A percentile compares a stretch with the other conserved stretches of the same genome.
Evolutionary conservation across 1,140 invertebrate genomes (phyloP).

Genomic region (Pogonognathellus flavescens): DNA sequence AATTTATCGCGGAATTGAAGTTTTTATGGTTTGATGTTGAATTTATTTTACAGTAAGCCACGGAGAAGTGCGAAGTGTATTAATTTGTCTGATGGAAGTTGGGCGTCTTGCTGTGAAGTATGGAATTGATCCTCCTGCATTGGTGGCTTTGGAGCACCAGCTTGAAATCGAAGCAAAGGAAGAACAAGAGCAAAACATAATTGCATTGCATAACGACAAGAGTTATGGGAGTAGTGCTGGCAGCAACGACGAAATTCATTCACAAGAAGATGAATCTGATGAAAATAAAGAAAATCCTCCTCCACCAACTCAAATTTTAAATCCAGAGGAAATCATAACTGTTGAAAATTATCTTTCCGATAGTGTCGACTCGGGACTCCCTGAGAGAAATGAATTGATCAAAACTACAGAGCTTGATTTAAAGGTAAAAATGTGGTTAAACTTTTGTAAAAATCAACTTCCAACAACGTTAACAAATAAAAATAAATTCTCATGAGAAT

Average conservation of each 20-base stretch:
- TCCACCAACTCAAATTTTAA: neutral
- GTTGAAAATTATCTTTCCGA: constrained; percentile 57
- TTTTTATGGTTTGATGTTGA: constrained; percentile 3
- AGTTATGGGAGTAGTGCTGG: constrained; percentile 2
- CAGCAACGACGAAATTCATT: constrained; percentile 25
- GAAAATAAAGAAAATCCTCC: constrained; percentile 64
- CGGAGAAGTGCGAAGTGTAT: constrained; percentile 84
- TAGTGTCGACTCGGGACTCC: constrained; percentile 63
- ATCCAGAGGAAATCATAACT: constrained; percentile 1
- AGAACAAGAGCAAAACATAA: constrained; percentile 15
- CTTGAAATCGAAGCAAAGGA: constrained; percentile 78
- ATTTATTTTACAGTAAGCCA: constrained; percentile 77
- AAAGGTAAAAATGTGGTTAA: no score
- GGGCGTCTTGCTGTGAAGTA: constrained; percentile 82
- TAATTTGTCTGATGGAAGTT: constrained; percentile 90
- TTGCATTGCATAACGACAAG: constrained; percentile 39
- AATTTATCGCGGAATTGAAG: neutral
- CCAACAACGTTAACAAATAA: no score
- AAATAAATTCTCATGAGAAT: no score
- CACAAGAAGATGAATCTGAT: constrained; percentile 51
- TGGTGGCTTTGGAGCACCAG: constrained; percentile 90
- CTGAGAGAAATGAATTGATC: constrained; percentile 70
- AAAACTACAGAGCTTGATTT: constrained; percentile 76
- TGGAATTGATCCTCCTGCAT: constrained; percentile 86
- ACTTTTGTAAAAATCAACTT: constrained; percentile 41